Evolutionary conservation across 37 sponge, comb jelly and placozoan genomes (phyloP).

Genomic region (Amphimedon queenslandica): DNA sequence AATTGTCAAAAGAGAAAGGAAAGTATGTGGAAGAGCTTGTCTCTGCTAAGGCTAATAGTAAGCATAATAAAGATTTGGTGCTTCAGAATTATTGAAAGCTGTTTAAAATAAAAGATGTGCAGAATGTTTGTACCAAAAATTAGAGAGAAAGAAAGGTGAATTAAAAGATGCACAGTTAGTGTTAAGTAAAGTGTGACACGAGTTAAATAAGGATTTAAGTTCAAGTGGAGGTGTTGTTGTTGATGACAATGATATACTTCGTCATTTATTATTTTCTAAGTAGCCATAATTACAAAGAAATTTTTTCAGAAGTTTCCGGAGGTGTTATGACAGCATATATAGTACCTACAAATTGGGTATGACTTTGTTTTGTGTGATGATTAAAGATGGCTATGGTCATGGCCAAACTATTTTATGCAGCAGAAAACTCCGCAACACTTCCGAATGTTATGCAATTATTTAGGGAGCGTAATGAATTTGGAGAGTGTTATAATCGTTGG

Average conservation of each 20-base stretch:
- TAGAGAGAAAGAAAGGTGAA: neutral
- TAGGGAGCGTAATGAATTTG: neutral
- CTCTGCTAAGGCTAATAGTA: conserved; percentile 10
- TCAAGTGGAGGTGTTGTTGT: conserved; percentile 21
- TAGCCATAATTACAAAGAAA: conserved; percentile 10
- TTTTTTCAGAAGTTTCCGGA: conserved; percentile 15
- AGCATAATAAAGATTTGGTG: conserved; percentile 21
- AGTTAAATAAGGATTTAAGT: conserved; percentile 3
- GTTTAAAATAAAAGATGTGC: conserved; percentile 31
- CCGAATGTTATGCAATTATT: conserved; percentile 9
- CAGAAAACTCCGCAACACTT: conserved; percentile 18
- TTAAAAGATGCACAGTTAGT: conserved; percentile 31
- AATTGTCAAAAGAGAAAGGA: conserved; percentile 9
- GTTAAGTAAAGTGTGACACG: conserved; percentile 6
- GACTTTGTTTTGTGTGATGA: conserved; percentile 25
- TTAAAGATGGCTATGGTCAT: conserved; percentile 26
- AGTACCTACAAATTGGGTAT: conserved; percentile 20
- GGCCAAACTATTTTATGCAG: no score
- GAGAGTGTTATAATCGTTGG: conserved; percentile 11
- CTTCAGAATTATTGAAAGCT: conserved; percentile 23
- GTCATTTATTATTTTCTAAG: conserved; percentile 7
- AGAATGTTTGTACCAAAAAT: conserved; percentile 6
- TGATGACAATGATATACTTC: neutral
- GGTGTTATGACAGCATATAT: conserved; percentile 13
- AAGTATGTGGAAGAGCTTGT: conserved; percentile 11